phyloP scores from a whole-genome alignment of 2,113 vertebrate genomes.

The Centropus unirufus region DNA sequence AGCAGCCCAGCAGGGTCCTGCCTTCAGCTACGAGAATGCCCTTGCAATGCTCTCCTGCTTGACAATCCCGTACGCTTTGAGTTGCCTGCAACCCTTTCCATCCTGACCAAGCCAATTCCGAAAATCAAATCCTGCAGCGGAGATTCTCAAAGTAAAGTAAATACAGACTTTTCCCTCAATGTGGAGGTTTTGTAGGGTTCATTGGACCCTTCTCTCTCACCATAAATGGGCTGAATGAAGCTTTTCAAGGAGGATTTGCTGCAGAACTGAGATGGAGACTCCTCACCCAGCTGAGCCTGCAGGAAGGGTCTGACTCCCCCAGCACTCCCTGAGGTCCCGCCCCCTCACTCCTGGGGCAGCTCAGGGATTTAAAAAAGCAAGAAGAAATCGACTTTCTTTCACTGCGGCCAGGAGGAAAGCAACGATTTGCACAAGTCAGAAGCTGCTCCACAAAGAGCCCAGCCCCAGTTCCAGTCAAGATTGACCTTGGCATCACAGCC shows the following conservation, averaged over 20 bases:
- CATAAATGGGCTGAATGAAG: too few species aligned
- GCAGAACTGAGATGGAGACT: neutral
- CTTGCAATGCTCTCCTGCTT: neutral
- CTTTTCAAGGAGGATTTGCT: neutral
- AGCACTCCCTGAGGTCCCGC: fast-evolving
- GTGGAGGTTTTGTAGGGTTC: neutral
- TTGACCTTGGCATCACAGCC: neutral
- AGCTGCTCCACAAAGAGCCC: neutral
- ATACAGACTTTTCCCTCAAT: neutral
- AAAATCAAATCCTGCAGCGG: neutral
- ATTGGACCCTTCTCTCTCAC: neutral
- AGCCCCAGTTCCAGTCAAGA: neutral
- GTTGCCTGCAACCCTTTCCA: neutral
- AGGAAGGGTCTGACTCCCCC: neutral
- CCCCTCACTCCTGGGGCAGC: fast-evolving
- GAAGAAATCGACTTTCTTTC: neutral
- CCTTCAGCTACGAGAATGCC: neutral
- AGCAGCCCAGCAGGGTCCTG: neutral
- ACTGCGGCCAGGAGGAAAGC: neutral
- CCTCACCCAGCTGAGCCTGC: fast-evolving
- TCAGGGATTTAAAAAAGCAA: neutral
- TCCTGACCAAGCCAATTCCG: neutral
- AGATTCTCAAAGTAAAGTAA: neutral
- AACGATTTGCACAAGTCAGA: neutral
- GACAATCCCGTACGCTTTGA: neutral